Evolutionary conservation across 2,113 vertebrate species (phyloP), one percentile per base, ranked within the genome.

Genomic region (Bostrychus sinensis): DNA sequence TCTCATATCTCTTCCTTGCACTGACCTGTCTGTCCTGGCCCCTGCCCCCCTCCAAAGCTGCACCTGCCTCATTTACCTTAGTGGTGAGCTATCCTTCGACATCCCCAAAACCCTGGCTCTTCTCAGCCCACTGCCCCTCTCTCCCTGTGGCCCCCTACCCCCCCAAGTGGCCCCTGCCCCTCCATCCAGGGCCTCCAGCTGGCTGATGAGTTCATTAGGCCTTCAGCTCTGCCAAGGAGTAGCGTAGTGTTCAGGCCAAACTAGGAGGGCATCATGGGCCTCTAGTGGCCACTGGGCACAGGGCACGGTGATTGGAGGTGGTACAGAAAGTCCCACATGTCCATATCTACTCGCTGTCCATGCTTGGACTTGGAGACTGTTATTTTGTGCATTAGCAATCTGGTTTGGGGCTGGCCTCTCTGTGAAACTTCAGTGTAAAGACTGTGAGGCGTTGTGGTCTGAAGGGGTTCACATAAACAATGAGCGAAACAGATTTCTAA

Each of bases 121-220:
- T 57, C 66, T 46, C 17, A 25, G 60, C 43, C 63, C 3, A 11
- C 56, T 69, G 46, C 70, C 50, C 43, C 50, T n/a, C 59, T 43
- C 55, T 66, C 61, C 67, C 68, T 59, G 59, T 69, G 55, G 53
- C 70, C 66, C 69, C 42, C n/a, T 3, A 60, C 17, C 53, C 43
- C 43, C 72, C 75, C 68, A 13, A 66, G 75, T 38, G 54, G 72
- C 81, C 78, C 72, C 66, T 56, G 45, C 70, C 67, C 68, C 66
- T 78, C 72, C 79, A 75, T 85, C 80, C 84, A 86, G 75, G 77
- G 82, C 76, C 84, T 90, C 90, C 90, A 92, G 88, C 90, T 91
- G 90, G 89, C 88, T 91, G 89, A 92, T 90, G 89, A 88, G 90
- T 91, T 92, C 89, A 91, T 92, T 91, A 92, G 85, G 83, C 86